phyloP scores from a whole-genome alignment of 1,140 invertebrate species.

The Drosophila nannoptera region DNA sequence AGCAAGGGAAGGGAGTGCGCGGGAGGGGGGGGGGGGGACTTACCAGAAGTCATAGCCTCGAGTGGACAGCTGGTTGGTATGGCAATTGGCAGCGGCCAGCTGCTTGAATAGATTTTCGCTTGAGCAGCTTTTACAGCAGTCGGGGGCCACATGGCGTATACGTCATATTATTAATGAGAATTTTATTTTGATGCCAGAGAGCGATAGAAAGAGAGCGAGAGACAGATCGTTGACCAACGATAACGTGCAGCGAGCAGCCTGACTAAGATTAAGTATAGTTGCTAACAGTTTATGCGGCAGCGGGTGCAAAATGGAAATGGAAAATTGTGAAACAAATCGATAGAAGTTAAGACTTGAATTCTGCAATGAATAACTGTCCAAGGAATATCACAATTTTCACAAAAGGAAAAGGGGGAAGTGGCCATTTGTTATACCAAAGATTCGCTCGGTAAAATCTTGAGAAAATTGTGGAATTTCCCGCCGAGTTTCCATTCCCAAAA shows the following conservation, averaged over 20 bases:
- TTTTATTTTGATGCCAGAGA: slow-evolving; percentile 33
- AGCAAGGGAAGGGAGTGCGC: too few species aligned
- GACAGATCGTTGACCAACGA: slow-evolving; percentile 13
- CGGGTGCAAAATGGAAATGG: not conserved
- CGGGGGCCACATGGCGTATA: slow-evolving; percentile 43
- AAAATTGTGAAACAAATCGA: not conserved
- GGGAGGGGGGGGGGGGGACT: not conserved
- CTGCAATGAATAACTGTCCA: too few species aligned
- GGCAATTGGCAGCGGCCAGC: slow-evolving; percentile 26
- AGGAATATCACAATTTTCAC: too few species aligned
- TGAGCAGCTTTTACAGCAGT: not conserved
- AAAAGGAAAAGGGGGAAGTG: too few species aligned
- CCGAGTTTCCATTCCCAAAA: too few species aligned
- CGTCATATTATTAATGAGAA: slow-evolving; percentile 57
- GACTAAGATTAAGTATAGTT: slow-evolving; percentile 36
- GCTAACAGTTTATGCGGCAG: not conserved
- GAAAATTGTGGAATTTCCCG: too few species aligned
- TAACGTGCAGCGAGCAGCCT: slow-evolving; percentile 17
- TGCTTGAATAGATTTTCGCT: slow-evolving; percentile 12
- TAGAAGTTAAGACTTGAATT: not conserved
- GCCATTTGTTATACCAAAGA: too few species aligned
- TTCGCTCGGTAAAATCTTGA: too few species aligned
- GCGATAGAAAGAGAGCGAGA: not conserved
- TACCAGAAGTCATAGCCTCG: not conserved
- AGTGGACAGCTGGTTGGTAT: slow-evolving; percentile 32